Percentiles rank a stretch among this genome's conserved stretches.
These are phyloP conservation scores for Pterocles orientalis DNA, from an alignment of 2,113 vertebrate species.

Conservation along the genomic window DNA sequence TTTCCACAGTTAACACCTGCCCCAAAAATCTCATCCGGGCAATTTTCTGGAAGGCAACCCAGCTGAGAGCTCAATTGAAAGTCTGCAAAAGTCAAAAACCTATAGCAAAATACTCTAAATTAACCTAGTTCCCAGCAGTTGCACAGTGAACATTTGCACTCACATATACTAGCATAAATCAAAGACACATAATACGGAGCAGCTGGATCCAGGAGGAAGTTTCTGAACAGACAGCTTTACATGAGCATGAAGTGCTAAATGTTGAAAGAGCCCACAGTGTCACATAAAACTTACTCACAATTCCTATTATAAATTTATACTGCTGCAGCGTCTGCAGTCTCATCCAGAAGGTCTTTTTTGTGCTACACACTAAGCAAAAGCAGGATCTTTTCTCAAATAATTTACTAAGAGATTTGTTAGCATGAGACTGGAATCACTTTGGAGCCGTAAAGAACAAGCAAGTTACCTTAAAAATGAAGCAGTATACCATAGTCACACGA, in stretches of 20 bases:
- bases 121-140: not conserved
- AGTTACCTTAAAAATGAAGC: not conserved
- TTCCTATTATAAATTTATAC: not conserved
- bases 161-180: not conserved
- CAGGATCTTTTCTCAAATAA: not conserved
- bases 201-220: not conserved
- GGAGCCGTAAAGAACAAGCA: not conserved
- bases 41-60: not conserved
- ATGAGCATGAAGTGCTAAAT: not conserved
- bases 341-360: not conserved
- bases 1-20: conserved; percentile 68
- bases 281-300: not conserved
- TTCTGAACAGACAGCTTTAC: not conserved
- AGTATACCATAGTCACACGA: not conserved
- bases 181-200: not conserved
- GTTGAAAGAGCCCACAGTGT: not conserved
- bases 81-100: not conserved
- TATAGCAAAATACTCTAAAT: not conserved
- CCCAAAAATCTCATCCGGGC: conserved; percentile 1
- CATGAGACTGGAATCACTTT: not conserved
- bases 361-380: not conserved
- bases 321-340: not conserved
- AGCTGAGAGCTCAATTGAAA: not conserved
- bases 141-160: not conserved
- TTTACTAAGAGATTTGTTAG: not conserved